Percentiles rank a stretch among this genome's conserved stretches.
Conservation (phyloP, 2,797 vertebrate species). For the Vireo griseus region DNA sequence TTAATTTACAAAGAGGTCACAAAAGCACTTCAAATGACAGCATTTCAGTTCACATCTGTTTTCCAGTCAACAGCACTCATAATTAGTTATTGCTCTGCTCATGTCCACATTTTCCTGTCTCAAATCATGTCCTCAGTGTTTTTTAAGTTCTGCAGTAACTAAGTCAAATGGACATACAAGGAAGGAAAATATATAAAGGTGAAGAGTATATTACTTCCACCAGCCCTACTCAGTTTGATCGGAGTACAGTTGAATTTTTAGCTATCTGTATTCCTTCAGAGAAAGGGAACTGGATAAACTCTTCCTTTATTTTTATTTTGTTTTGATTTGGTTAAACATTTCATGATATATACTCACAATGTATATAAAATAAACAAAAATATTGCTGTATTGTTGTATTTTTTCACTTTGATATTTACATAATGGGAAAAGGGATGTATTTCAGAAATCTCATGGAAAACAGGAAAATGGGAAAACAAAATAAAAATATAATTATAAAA, state of each 20-base stretch:
- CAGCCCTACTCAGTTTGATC: background rate
- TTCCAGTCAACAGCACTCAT: background rate
- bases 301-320: background rate
- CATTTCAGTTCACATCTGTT: background rate
- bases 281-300: background rate
- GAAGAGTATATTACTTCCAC: background rate
- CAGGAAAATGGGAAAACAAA: background rate
- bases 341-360: background rate
- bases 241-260: background rate
- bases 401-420: background rate
- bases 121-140: background rate
- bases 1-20: background rate
- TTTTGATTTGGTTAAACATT: background rate
- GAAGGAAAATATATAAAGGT: background rate
- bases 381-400: background rate
- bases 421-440: background rate
- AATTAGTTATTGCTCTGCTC: background rate
- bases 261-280: background rate
- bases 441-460: background rate
- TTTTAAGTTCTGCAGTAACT: background rate
- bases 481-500: background rate
- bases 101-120: background rate
- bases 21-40: background rate
- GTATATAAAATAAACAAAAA: background rate
- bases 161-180: background rate